Conservation (phyloP, 2,888 invertebrate species). For the Drosophila antonietae region DNA sequence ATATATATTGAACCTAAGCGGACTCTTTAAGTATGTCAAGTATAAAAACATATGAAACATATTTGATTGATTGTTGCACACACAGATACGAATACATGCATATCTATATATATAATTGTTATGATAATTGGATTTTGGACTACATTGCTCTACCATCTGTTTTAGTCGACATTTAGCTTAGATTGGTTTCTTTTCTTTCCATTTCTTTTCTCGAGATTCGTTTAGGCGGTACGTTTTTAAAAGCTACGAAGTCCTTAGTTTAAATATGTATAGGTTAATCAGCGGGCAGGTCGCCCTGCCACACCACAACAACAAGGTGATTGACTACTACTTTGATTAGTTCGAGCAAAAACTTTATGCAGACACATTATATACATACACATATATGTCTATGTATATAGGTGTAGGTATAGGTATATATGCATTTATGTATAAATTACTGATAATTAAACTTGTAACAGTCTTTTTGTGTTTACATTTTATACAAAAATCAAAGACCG, state of each 20-base stretch:
- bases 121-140: slow-evolving; percentile 40
- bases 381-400: background rate
- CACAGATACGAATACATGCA: slow-evolving; percentile 37
- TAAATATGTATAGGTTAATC: slow-evolving; percentile 74
- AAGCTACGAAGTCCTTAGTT: slow-evolving; percentile 77
- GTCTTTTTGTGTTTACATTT: slow-evolving; percentile 83
- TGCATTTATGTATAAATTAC: slow-evolving; percentile 50
- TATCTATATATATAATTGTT: slow-evolving; percentile 15
- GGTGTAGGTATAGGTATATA: slow-evolving; percentile 29
- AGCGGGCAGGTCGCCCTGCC: slow-evolving; percentile 21
- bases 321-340: slow-evolving; percentile 71
- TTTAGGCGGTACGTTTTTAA: slow-evolving; percentile 68
- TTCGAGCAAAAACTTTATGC: slow-evolving; percentile 70
- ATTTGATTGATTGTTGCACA: slow-evolving; percentile 70
- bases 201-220: slow-evolving; percentile 51
- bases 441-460: slow-evolving; percentile 83
- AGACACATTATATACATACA: slow-evolving; percentile 24
- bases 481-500: slow-evolving; percentile 59
- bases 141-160: slow-evolving; percentile 8
- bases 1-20: slow-evolving; percentile 48
- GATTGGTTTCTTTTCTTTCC: slow-evolving; percentile 2
- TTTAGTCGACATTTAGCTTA: slow-evolving; percentile 23
- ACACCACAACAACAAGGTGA: slow-evolving; percentile 67
- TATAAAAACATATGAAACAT: slow-evolving; percentile 68
- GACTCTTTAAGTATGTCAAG: slow-evolving; percentile 33